Evolutionary conservation across 1,140 invertebrate species (phyloP), one percentile per base, ranked within the genome.

Genomic region (Telenomus remus): DNA sequence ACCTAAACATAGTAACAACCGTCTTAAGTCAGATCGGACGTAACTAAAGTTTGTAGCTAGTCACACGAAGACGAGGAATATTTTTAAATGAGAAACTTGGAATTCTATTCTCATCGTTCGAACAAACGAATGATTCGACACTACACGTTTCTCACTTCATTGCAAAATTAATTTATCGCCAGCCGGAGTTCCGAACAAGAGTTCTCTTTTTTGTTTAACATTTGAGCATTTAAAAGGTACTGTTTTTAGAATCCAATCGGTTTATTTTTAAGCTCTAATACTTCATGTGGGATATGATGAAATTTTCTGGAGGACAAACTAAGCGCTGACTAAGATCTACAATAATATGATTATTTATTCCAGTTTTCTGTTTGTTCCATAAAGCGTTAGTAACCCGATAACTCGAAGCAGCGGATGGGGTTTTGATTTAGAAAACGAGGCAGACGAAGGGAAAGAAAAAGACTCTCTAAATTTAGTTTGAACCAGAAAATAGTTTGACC

Each of bases 41-140:
- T 81, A 83, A 86, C 84, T 85, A 82, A 85, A 86, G 79, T 82
- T 71, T 77, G 49, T 69, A 63, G 50, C 14, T 78, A 39, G 15
- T 37, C 57, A 13, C 15, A 33, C 9, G 39, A 61, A 70, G 42
- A 9, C 14, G 43, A 39, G 39, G 9, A 57, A 37, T 49, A 63
- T 66, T 72, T 77, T 68, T 53, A 65, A 70, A 76, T 66, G 9
- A 48, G 34, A 64, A 64, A 33, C 47, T 69, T 43, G 37, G 59
- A 42, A 63, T 59, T 73, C 48, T 61, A 51, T 61, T 61, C 48
- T 51, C 6, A 61, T 44, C 35, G 39, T 11, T 49, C 12, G 13
- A 14, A 44, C 39, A 16, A 7, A 50, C 37, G 9, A 39, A 39
- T 39, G 19, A 27, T 27, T 27, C 19, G 19, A 27, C 19, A 27